These are phyloP conservation scores for Nasonia longicornis DNA, from an alignment of 1,140 invertebrate species.

Conservation along the genomic window DNA sequence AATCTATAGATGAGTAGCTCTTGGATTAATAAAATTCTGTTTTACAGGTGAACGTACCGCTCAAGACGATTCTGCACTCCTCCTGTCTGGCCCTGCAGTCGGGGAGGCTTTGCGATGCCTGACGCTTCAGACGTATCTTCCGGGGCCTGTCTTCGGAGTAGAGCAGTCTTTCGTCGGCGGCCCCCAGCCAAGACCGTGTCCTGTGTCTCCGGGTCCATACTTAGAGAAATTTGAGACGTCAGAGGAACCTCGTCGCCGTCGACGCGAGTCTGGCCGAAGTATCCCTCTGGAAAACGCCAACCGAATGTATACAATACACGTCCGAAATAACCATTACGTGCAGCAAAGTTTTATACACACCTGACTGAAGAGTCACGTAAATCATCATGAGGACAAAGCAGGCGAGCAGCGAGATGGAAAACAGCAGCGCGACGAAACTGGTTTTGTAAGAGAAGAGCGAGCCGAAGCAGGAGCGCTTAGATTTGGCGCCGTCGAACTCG, in stretches of 20 bases:
- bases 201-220: not conserved
- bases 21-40: not conserved
- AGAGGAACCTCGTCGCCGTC: not conserved
- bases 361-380: constrained; percentile 21
- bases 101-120: not conserved
- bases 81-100: constrained; percentile 19
- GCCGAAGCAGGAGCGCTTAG: not conserved
- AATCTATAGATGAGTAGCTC: not conserved
- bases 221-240: not conserved
- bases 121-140: constrained; percentile 28
- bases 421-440: constrained; percentile 1
- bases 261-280: too few species aligned
- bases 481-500: not conserved
- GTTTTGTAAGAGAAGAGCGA: constrained; percentile 7
- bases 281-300: too few species aligned
- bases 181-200: not conserved
- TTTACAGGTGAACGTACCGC: constrained; percentile 15
- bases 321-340: too few species aligned
- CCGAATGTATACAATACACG: too few species aligned
- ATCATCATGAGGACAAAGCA: constrained; percentile 28
- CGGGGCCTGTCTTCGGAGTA: not conserved
- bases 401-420: not conserved
- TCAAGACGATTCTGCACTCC: constrained; percentile 31
- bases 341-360: not conserved
- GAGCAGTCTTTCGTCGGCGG: not conserved